Percentiles rank a stretch among this genome's conserved stretches.
Evolutionary conservation across 2,888 invertebrate species (phyloP).

Genomic region (Dyspetes luteomarginatus): DNA sequence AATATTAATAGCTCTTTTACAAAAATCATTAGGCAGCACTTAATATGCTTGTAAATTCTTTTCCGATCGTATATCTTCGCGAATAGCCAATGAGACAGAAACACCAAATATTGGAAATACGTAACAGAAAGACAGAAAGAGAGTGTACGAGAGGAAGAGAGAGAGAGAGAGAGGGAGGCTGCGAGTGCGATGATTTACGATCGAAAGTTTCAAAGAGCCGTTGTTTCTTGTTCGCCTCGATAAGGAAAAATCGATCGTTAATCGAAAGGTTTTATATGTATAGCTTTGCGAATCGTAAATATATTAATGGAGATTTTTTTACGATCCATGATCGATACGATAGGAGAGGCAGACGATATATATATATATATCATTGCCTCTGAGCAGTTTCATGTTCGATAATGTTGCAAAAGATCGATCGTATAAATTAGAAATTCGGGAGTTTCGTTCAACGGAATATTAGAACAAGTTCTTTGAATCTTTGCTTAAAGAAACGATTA

Average conservation of each 20-base stretch:
- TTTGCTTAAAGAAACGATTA: neutral
- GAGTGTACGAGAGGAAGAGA: too few species aligned
- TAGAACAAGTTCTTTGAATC: constrained; percentile 13
- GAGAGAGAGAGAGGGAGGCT: constrained; percentile 1
- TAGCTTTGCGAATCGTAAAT: constrained; percentile 42
- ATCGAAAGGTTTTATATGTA: constrained; percentile 9
- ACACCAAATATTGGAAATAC: constrained; percentile 47
- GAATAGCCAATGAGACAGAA: neutral
- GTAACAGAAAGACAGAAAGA: neutral
- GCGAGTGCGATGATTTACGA: constrained; percentile 38
- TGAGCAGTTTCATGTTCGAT: constrained; percentile 24
- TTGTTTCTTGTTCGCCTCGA: constrained; percentile 23
- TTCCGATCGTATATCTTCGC: neutral
- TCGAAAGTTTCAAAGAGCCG: constrained; percentile 40
- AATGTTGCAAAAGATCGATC: constrained; percentile 45
- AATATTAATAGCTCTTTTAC: neutral
- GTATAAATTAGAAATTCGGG: constrained; percentile 40
- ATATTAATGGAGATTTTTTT: constrained; percentile 30
- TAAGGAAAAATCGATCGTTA: constrained; percentile 43
- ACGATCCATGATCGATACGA: constrained; percentile 47
- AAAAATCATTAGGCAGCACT: constrained; percentile 16
- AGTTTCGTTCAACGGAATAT: neutral
- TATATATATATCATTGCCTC: neutral
- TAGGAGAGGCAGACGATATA: neutral
- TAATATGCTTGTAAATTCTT: constrained; percentile 20